These are phyloP conservation scores for Drosophila merina DNA, from an alignment of 2,888 invertebrate genomes.

Conservation along the genomic window DNA sequence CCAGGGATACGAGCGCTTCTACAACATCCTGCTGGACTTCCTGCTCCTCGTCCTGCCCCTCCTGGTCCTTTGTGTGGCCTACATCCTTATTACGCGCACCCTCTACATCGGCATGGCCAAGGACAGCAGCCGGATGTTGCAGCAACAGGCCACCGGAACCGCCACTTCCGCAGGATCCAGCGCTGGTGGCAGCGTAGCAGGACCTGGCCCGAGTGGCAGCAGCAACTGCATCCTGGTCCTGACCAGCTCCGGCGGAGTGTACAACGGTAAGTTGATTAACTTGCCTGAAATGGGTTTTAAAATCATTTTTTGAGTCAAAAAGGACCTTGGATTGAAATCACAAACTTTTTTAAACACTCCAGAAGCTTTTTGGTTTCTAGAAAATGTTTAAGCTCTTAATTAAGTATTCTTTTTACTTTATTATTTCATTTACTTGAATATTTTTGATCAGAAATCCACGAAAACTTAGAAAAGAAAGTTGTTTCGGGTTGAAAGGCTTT, in stretches of 20 bases:
- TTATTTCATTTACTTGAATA: too few relatives aligned
- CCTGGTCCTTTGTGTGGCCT: constrained; percentile 87
- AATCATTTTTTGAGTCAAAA: too few relatives aligned
- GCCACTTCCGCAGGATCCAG: constrained; percentile 1
- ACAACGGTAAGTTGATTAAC: constrained; percentile 47
- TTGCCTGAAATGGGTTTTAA: too few relatives aligned
- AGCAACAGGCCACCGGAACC: constrained; percentile 12
- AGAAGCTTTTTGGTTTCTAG: too few relatives aligned
- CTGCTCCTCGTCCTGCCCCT: constrained; percentile 88
- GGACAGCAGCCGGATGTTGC: constrained; percentile 45
- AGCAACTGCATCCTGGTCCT: constrained; percentile 64
- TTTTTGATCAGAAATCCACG: too few relatives aligned
- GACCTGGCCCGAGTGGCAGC: constrained; percentile 38
- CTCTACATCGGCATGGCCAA: constrained; percentile 83
- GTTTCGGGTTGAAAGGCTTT: too few relatives aligned
- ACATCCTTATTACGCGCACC: constrained; percentile 85
- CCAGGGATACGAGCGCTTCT: constrained; percentile 86
- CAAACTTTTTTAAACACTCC: too few relatives aligned
- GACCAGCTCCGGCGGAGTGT: constrained; percentile 45
- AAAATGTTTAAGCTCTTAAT: too few relatives aligned
- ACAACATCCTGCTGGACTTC: constrained; percentile 87
- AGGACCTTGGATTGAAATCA: too few relatives aligned
- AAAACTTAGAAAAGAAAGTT: too few relatives aligned
- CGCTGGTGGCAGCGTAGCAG: not conserved
- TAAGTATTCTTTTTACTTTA: too few relatives aligned